Conservation (phyloP, 2,888 invertebrate species). For the Eumacrocentrus americanus region DNA sequence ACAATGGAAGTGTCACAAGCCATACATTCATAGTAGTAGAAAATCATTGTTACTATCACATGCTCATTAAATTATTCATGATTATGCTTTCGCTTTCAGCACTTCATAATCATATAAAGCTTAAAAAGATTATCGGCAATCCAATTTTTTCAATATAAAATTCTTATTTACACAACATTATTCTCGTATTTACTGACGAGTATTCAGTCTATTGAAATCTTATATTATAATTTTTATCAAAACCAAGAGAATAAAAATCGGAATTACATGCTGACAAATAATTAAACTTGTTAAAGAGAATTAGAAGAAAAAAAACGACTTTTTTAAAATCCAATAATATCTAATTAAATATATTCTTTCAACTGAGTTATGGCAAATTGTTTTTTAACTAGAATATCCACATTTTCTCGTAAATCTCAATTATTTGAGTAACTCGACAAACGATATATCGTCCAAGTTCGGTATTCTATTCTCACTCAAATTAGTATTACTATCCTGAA, state of each 20-base stretch:
- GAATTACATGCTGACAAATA: background rate
- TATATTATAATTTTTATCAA: constrained; percentile 18
- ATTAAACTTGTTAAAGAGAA: too few species aligned
- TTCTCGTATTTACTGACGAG: background rate
- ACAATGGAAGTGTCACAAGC: background rate
- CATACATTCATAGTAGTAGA: background rate
- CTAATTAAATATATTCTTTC: too few species aligned
- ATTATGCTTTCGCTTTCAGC: background rate
- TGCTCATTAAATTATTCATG: background rate
- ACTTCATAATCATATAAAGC: background rate
- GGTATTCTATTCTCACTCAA: constrained; percentile 43
- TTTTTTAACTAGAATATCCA: background rate
- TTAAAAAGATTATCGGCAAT: background rate
- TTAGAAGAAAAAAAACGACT: constrained; percentile 3
- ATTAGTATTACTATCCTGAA: constrained; percentile 35
- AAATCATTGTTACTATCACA: constrained; percentile 8
- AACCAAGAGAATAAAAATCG: background rate
- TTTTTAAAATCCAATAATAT: background rate
- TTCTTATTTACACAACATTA: constrained; percentile 3
- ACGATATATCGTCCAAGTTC: constrained; percentile 50
- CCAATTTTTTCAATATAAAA: background rate
- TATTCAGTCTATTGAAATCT: constrained; percentile 28
- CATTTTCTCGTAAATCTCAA: background rate
- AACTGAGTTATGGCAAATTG: background rate
- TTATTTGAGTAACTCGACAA: constrained; percentile 49